phyloP scores from a whole-genome alignment of 2,888 invertebrate genomes.

The Cetonia aurata region DNA sequence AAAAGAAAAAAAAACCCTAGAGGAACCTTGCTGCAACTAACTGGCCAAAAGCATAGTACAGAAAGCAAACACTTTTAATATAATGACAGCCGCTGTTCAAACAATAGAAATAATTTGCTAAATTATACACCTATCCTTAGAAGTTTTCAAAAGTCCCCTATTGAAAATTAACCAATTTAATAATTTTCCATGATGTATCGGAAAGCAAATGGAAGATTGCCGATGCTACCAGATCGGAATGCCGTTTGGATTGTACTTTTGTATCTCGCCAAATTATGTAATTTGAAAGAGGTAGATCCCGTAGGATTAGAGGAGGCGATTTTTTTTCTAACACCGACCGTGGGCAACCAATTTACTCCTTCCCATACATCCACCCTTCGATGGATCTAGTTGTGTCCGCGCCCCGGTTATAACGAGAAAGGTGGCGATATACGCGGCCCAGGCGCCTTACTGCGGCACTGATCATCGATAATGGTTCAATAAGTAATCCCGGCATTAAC shows the following conservation, averaged over 20 bases:
- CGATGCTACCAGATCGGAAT: conserved; percentile 34
- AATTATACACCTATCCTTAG: conserved; percentile 22
- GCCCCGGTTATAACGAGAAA: conserved; percentile 41
- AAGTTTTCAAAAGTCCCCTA: conserved; percentile 27
- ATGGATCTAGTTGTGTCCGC: conserved; percentile 9
- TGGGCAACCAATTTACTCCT: conserved; percentile 35
- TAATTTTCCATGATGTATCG: conserved; percentile 31
- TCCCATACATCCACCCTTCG: conserved; percentile 6
- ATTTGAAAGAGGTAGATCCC: conserved; percentile 33
- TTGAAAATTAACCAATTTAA: conserved; percentile 44
- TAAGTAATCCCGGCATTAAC: conserved; percentile 64
- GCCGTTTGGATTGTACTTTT: conserved; percentile 18
- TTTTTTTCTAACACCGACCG: conserved; percentile 22
- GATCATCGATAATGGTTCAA: conserved; percentile 64
- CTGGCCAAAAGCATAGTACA: neutral
- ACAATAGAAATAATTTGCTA: conserved; percentile 17
- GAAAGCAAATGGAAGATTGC: conserved; percentile 18
- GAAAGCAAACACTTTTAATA: neutral
- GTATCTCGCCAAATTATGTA: conserved; percentile 41
- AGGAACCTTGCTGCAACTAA: too few species aligned
- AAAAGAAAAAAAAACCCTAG: too few species aligned
- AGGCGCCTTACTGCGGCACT: conserved; percentile 62
- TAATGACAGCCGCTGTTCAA: conserved; percentile 17
- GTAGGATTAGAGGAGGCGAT: conserved; percentile 7
- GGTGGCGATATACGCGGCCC: conserved; percentile 48